Evolutionary conservation across 2,113 vertebrate species (phyloP).

Genomic region (Strix aluco): DNA sequence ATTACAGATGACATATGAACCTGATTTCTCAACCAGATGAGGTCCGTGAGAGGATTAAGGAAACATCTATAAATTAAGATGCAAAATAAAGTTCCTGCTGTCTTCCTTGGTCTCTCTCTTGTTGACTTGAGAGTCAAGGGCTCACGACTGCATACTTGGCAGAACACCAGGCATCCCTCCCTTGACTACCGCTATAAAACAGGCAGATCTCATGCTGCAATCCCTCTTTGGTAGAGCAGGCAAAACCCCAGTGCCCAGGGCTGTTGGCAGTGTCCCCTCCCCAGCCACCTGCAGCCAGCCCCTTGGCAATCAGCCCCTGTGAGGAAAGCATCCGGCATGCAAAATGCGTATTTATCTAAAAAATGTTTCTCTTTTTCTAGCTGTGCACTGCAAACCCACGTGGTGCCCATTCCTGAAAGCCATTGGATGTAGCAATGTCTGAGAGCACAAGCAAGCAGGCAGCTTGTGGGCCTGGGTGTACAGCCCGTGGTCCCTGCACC

Average conservation of each 20-base stretch:
- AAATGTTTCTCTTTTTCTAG: not conserved
- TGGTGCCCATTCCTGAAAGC: not conserved
- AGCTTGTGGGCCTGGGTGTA: not conserved
- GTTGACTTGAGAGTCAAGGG: conserved; percentile 35
- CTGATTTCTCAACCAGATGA: conserved; percentile 48
- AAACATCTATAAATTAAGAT: conserved; percentile 64
- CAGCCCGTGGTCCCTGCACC: not conserved
- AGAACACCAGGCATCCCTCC: conserved; percentile 18
- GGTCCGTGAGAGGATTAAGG: conserved; percentile 55
- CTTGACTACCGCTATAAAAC: not conserved
- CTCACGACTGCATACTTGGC: conserved; percentile 11
- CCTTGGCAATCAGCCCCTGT: rapidly evolving
- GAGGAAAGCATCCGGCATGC: rapidly evolving
- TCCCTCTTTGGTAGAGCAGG: not conserved
- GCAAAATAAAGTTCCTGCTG: conserved; percentile 46
- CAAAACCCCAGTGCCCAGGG: not conserved
- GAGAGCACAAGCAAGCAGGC: rapidly evolving
- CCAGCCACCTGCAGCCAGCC: not conserved
- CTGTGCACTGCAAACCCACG: not conserved
- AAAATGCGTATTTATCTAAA: not conserved
- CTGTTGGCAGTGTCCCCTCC: not conserved
- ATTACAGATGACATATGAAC: conserved; percentile 48
- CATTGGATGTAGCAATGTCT: rapidly evolving
- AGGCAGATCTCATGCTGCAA: not conserved
- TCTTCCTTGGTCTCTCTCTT: conserved; percentile 5